Evolutionary conservation across 2,888 invertebrate species (phyloP), one percentile per base, ranked within the genome.

Genomic region (Toxonevra muliebris): DNA sequence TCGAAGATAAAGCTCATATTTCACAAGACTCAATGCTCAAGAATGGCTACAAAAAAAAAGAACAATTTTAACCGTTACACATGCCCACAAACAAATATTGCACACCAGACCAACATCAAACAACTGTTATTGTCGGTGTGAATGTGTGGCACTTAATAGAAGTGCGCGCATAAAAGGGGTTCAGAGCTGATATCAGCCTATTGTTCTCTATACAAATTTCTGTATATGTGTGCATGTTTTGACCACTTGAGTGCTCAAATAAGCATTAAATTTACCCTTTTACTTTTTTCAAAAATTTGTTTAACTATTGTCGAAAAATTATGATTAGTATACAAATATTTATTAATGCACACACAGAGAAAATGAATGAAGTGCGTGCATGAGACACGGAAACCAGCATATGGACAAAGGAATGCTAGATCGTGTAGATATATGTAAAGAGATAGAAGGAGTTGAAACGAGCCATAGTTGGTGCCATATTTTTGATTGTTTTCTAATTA

Each of bases 401-500:
- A 13, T 30, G 57, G 30, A 13, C 11, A 15, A 40, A 53, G 19
- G 30, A 30, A 30, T 30, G 30, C 30, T 2, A 30, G 2, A 30
- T 30, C 30, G 30, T 30, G 30, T 30, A 30, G 30, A 30, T 30
- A 2, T 2, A 4, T 30, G n/a, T n/a, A n/a, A n/a, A n/a, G n/a
- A n/a, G 30, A 30, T 30, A 30, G 30, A 30, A 30, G 30, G 30
- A 30, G 30, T 30, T 30, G 30, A 30, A 30, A 30, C 30, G 3
- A 30, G 30, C 30, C 30, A 30, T 8, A 13, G 48, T 43, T 43
- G n/a, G 15, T 57, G 65, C 65, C 65, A 65, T 65, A 59, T 65
- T 65, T 65, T 65, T 65, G 50, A 65, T 65, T 65, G 59, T 59
- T 65, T 41, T 53, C 53, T 58, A 59, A 65, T 65, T 65, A 52